These are phyloP conservation scores for Potorous gilbertii DNA, from an alignment of 2,797 vertebrate genomes.

Conservation along the genomic window DNA sequence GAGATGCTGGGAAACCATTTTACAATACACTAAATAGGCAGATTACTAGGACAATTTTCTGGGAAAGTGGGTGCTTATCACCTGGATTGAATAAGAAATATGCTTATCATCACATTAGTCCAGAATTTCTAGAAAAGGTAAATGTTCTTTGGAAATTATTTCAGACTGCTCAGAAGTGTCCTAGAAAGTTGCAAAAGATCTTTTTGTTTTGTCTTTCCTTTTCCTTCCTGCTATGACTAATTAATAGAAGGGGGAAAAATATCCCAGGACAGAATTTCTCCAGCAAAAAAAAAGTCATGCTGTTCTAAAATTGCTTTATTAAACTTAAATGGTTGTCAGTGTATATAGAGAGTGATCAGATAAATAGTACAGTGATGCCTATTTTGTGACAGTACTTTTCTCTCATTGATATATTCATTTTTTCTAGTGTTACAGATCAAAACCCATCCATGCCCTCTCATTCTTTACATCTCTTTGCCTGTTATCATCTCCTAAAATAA, in stretches of 20 bases:
- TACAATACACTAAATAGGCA: neutral
- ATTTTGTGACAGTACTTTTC: neutral
- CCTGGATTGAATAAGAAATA: neutral
- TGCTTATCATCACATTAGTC: neutral
- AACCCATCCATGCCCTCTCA: neutral
- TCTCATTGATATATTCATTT: neutral
- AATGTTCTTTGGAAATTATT: neutral
- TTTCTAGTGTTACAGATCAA: neutral
- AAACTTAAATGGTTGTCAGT: neutral
- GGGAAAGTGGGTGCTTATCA: neutral
- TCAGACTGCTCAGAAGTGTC: neutral
- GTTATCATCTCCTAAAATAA: neutral
- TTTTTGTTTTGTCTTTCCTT: neutral
- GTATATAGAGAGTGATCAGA: neutral
- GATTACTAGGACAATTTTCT: neutral
- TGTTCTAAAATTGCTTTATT: neutral
- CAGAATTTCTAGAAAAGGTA: neutral
- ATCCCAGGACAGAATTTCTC: neutral
- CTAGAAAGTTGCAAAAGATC: neutral
- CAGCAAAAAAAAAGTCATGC: neutral
- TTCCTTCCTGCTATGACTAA: neutral
- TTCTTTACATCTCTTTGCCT: neutral
- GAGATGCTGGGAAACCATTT: neutral
- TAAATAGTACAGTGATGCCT: neutral
- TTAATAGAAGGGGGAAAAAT: neutral